Conservation (phyloP, 53 echinoderm and acorn worm genomes). For the Holothuria leucospilota region DNA sequence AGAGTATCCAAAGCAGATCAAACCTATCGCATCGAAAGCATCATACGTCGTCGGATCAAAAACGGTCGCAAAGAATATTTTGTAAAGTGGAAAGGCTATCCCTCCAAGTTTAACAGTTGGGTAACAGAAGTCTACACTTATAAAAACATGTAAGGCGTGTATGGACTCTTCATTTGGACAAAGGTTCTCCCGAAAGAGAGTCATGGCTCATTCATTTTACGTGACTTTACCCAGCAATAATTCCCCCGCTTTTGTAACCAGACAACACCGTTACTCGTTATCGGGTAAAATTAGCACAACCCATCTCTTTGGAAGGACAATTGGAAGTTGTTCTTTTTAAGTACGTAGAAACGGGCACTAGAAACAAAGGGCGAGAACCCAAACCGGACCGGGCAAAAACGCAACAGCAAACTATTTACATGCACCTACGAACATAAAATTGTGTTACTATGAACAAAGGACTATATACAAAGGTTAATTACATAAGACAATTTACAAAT, state of each 20-base stretch:
- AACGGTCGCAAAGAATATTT: constrained; percentile 25
- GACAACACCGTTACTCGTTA: constrained; percentile 47
- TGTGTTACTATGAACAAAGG: no score
- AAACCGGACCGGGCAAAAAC: no score
- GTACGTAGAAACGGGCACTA: no score
- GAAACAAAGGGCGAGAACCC: no score
- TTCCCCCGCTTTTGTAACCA: constrained; percentile 14
- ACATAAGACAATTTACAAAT: no score
- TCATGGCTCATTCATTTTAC: constrained; percentile 9
- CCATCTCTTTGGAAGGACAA: constrained; percentile 4
- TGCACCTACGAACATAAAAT: no score
- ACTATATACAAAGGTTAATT: no score
- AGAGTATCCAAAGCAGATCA: constrained; percentile 23
- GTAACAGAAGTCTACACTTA: neutral
- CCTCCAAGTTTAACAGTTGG: constrained; percentile 2
- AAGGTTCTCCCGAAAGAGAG: neutral
- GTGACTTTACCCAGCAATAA: constrained; percentile 57
- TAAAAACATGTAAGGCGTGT: neutral
- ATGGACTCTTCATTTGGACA: neutral
- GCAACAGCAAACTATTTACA: no score
- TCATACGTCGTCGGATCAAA: constrained; percentile 5
- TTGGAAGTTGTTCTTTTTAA: no score
- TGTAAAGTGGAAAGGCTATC: constrained; percentile 26
- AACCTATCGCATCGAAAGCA: constrained; percentile 29
- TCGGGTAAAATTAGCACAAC: neutral